phyloP scores from a whole-genome alignment of 2,888 invertebrate genomes.

The Aphrophora alni region DNA sequence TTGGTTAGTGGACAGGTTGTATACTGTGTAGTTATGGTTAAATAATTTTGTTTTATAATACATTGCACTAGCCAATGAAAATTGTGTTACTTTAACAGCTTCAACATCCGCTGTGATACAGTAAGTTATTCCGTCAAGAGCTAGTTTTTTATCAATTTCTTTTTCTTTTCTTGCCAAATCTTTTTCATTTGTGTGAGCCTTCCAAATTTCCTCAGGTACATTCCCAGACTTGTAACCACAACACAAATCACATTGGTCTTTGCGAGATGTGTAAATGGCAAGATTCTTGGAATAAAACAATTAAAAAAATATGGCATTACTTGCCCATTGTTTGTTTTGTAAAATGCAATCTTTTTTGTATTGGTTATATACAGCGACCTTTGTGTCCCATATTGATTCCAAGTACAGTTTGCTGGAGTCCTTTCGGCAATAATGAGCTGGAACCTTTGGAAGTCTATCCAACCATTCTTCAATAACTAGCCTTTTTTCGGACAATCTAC shows the following conservation, averaged over 20 bases:
- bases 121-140: conserved; percentile 2
- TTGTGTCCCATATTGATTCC: conserved; percentile 23
- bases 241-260: conserved; percentile 36
- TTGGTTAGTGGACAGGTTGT: conserved; percentile 29
- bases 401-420: conserved; percentile 24
- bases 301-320: conserved; percentile 1
- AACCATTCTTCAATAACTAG: not conserved
- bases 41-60: conserved; percentile 26
- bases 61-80: not conserved
- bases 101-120: conserved; percentile 28
- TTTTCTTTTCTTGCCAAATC: conserved; percentile 9
- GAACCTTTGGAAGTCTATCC: conserved; percentile 34
- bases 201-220: conserved; percentile 10
- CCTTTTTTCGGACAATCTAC: not conserved
- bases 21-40: conserved; percentile 33
- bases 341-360: conserved; percentile 23
- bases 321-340: conserved; percentile 16
- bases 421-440: conserved; percentile 30
- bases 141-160: conserved; percentile 32
- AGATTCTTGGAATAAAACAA: conserved; percentile 28
- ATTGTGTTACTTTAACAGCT: conserved; percentile 25
- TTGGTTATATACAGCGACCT: conserved; percentile 20
- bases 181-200: conserved; percentile 24
- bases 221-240: conserved; percentile 21
- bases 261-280: conserved; percentile 42